Conservation (phyloP, 1,140 invertebrate genomes). For the Caerostris darwini region DNA sequence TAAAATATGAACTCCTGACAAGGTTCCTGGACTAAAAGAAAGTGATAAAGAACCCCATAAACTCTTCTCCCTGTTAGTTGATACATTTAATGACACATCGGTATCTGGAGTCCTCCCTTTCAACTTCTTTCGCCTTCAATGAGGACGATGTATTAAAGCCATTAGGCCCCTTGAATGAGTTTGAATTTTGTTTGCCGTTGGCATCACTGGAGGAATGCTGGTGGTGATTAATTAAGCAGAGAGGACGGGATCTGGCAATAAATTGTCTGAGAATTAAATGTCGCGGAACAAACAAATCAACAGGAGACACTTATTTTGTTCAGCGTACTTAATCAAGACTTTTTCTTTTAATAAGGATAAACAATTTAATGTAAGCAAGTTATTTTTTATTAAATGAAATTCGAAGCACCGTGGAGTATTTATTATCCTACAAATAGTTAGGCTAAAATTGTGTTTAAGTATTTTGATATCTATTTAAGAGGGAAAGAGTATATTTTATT, state of each 20-base stretch:
- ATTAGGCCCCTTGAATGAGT: neutral
- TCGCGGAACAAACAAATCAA: neutral
- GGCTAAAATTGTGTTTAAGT: too few species aligned
- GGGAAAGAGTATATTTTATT: too few species aligned
- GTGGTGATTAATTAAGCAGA: neutral
- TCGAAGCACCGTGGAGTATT: too few species aligned
- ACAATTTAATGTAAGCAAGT: too few species aligned
- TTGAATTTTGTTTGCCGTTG: conserved; percentile 18
- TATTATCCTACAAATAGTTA: too few species aligned
- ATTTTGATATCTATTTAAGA: too few species aligned
- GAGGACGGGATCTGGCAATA: neutral
- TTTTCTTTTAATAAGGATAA: too few species aligned
- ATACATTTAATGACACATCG: conserved; percentile 45
- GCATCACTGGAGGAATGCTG: neutral
- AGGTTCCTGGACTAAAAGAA: neutral
- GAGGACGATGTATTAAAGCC: conserved; percentile 21
- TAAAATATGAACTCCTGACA: conserved; percentile 50
- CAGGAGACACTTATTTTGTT: too few species aligned
- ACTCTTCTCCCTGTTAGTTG: conserved; percentile 26
- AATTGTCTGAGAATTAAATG: neutral
- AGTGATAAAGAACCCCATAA: conserved; percentile 50
- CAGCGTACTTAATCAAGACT: too few species aligned
- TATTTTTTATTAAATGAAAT: too few species aligned
- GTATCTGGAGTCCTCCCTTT: neutral
- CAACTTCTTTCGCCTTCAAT: neutral